Percentiles rank a stretch among this genome's conserved stretches.
Conservation (phyloP, 2,113 vertebrate genomes). For the Eidolon helvum region DNA sequence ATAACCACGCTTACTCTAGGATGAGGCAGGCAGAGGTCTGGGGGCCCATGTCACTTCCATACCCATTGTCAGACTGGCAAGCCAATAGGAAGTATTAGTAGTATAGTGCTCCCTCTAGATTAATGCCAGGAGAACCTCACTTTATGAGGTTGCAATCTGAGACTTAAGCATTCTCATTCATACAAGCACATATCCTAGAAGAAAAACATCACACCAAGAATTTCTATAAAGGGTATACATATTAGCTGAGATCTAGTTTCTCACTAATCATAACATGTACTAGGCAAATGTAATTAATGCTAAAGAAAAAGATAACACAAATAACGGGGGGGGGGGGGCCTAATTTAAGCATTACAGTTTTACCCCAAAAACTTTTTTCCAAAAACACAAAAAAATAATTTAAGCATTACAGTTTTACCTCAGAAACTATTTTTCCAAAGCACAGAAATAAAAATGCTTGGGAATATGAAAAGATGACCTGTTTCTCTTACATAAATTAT, state of each 20-base stretch:
- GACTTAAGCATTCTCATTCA: not conserved
- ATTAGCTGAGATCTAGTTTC: not conserved
- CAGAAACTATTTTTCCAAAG: not conserved
- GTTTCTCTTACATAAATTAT: not conserved
- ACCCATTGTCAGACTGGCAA: not conserved
- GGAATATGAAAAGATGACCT: not conserved
- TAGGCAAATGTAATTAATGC: not conserved
- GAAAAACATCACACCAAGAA: not conserved
- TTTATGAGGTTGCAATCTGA: not conserved
- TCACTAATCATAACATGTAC: not conserved
- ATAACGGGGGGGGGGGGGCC: not conserved
- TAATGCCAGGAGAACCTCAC: not conserved
- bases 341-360: not conserved
- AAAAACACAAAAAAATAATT: not conserved
- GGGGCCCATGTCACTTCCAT: not conserved
- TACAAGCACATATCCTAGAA: not conserved
- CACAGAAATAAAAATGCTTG: not conserved
- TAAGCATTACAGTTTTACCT: not conserved
- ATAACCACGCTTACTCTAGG: not conserved
- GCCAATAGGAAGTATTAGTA: not conserved
- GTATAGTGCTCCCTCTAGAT: not conserved
- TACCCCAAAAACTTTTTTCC: not conserved
- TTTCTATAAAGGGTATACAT: not conserved
- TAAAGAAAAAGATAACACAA: not conserved
- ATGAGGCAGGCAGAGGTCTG: not conserved